Base-by-base conservation (phyloP, 2,888 invertebrate species). In the Byasa hedistus region DNA sequence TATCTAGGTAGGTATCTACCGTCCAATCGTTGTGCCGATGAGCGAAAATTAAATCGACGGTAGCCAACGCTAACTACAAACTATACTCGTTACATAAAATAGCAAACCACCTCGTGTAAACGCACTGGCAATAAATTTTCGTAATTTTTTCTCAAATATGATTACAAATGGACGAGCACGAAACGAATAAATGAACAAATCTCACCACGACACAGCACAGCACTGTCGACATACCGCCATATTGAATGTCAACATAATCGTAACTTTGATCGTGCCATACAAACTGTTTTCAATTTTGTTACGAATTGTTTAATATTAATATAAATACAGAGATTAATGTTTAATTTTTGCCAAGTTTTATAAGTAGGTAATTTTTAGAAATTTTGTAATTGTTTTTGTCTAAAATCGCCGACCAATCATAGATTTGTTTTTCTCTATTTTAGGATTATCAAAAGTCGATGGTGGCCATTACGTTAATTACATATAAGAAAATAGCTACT, bases 141-240 rank as follows among this genome's bases (percentile, higher is more conserved):
- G 70, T 68, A 68, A 72, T 76, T 73, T 65, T 70, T 75, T 75
- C 75, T 73, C 64, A 65, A 75, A 68, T 71, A 83, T 80, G 74
- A 71, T 74, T 73, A 71, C 69, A 78, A 75, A 64, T n/a, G 83
- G 82, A 80, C 77, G 74, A 75, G 77, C 77, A 82, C 72, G 78
- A 81, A 83, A 79, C 77, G 73, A 83, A 77, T 75, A 82, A 88
- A 82, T 86, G 82, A 86, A 79, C 83, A 89, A 92, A 93, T 96
- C 96, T 96, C 94, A 96, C 96, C 96, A 96, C 96, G 96, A 96
- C 96, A 96, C 96, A 96, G 96, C 96, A 96, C 95, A 96, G 96
- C 96, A 96, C 96, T 96, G 96, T 96, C 95, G 96, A 96, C 96
- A 96, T 95, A 96, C 96, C 96, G 96, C 96, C 96, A 96, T 96